Conservation (phyloP, 2,888 invertebrate species). For the Pterostichus niger region DNA sequence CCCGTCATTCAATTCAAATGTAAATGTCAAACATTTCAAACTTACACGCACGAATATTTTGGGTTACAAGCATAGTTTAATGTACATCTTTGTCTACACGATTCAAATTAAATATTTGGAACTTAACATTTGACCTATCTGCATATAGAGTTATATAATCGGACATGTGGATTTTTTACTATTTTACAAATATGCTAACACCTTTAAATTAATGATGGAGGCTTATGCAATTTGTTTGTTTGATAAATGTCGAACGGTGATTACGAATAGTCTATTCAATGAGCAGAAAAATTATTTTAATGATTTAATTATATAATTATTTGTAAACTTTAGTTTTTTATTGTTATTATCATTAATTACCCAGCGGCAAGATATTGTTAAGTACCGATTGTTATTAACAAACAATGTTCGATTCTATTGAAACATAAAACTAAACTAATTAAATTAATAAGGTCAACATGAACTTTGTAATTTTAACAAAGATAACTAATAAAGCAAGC, state of each 20-base stretch:
- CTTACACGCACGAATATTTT: constrained; percentile 7
- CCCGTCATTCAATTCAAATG: constrained; percentile 48
- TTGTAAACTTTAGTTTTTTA: neutral
- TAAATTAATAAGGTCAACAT: constrained; percentile 37
- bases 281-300: neutral
- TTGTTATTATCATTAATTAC: constrained; percentile 16
- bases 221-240: neutral
- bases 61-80: neutral
- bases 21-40: constrained; percentile 20
- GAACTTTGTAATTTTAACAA: neutral
- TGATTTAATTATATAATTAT: constrained; percentile 20
- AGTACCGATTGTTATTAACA: too few relatives aligned
- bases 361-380: neutral
- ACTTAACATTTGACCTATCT: constrained; percentile 45
- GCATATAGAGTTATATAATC: neutral
- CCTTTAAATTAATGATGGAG: constrained; percentile 5
- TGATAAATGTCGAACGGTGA: neutral
- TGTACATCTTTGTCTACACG: neutral
- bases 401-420: too few relatives aligned
- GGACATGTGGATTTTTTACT: neutral
- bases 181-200: constrained; percentile 9
- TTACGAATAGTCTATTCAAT: neutral
- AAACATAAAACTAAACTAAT: constrained; percentile 8
- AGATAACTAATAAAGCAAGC: neutral
- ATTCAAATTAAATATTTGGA: constrained; percentile 35